A percentile compares a stretch with the other conserved stretches of the same genome.
Conservation (phyloP, 2,888 invertebrate genomes). For the Sinhomidia bicolor region DNA sequence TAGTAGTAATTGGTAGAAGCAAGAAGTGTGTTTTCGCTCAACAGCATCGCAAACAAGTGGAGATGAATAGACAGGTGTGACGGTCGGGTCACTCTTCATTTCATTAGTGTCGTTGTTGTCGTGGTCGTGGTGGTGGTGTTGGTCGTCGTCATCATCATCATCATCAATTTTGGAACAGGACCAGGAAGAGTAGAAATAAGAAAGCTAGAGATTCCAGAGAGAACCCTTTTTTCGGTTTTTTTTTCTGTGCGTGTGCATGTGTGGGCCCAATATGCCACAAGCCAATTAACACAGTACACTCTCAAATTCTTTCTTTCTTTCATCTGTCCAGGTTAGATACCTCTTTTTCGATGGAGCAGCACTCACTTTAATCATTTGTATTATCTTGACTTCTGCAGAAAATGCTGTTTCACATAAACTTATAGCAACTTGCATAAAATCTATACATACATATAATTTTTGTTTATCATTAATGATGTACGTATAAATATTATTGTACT, state of each 20-base stretch:
- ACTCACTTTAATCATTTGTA: background rate
- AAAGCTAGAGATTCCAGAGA: conserved; percentile 23
- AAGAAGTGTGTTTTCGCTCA: conserved; percentile 43
- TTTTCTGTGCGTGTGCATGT: background rate
- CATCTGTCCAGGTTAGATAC: background rate
- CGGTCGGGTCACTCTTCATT: conserved; percentile 55
- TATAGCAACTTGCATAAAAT: background rate
- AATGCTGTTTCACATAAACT: conserved; percentile 13
- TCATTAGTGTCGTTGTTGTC: no score
- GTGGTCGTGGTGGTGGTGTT: no score
- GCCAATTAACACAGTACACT: conserved; percentile 13
- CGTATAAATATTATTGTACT: no score
- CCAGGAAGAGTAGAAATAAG: conserved; percentile 12
- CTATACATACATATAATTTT: background rate
- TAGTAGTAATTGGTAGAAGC: conserved; percentile 47
- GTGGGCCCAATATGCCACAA: background rate
- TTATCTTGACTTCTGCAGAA: background rate
- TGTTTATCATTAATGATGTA: background rate
- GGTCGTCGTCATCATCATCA: conserved; percentile 54
- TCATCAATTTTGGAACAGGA: conserved; percentile 11
- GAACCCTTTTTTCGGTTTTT: background rate
- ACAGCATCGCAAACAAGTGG: conserved; percentile 46
- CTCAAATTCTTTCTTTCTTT: background rate
- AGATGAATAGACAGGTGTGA: conserved; percentile 58
- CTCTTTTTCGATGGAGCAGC: background rate